Percentiles rank a stretch among this genome's conserved stretches.
phyloP scores from a whole-genome alignment of 2,888 invertebrate genomes.

The Melanostoma mellinum region DNA sequence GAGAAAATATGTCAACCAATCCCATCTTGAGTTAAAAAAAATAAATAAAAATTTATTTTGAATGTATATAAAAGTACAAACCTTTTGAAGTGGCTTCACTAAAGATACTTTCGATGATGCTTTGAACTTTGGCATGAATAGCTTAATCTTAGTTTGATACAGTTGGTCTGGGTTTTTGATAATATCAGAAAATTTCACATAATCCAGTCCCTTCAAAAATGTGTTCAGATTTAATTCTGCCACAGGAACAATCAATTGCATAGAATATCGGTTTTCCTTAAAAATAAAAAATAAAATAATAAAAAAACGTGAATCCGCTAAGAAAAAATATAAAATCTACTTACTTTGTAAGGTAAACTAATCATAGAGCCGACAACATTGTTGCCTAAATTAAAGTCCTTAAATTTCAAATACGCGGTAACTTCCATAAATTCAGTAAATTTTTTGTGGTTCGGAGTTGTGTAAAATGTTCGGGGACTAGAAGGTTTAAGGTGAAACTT shows the following conservation, averaged over 20 bases:
- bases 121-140: slow-evolving; percentile 74
- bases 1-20: slow-evolving; percentile 82
- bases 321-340: slow-evolving; percentile 54
- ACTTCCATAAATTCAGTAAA: slow-evolving; percentile 76
- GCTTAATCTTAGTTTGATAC: slow-evolving; percentile 37
- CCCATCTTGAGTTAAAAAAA: slow-evolving; percentile 81
- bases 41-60: neutral
- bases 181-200: slow-evolving; percentile 77
- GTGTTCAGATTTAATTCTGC: slow-evolving; percentile 77
- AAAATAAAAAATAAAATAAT: slow-evolving; percentile 58
- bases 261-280: slow-evolving; percentile 83
- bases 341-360: slow-evolving; percentile 87
- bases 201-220: slow-evolving; percentile 78
- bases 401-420: slow-evolving; percentile 50
- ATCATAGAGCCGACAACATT: slow-evolving; percentile 86
- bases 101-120: slow-evolving; percentile 66
- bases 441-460: slow-evolving; percentile 83
- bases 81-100: slow-evolving; percentile 72
- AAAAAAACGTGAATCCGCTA: neutral
- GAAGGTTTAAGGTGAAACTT: slow-evolving; percentile 67
- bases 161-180: slow-evolving; percentile 50
- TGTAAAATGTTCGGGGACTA: slow-evolving; percentile 84
- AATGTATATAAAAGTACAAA: slow-evolving; percentile 26
- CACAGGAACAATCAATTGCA: slow-evolving; percentile 83
- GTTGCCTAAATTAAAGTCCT: slow-evolving; percentile 82